Evolutionary conservation across 2,797 vertebrate species (phyloP).

Genomic region (Babyrousa celebensis): DNA sequence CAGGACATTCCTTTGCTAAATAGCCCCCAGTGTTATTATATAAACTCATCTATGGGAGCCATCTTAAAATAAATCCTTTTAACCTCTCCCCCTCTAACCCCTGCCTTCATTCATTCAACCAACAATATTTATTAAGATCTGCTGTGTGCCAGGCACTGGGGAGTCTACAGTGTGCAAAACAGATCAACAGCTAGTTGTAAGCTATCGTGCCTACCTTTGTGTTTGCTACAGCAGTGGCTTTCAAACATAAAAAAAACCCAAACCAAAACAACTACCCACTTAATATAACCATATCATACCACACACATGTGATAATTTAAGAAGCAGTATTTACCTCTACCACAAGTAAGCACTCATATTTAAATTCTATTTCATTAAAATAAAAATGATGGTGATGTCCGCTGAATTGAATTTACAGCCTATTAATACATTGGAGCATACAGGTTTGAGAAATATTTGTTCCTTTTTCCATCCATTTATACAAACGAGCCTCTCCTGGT

Average conservation of each 20-base stretch:
- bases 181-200: background rate
- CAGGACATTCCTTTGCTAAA: background rate
- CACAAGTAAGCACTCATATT: background rate
- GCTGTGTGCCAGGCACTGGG: background rate
- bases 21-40: background rate
- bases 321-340: slow-evolving; percentile 20
- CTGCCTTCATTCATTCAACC: background rate
- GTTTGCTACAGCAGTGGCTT: background rate
- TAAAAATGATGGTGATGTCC: background rate
- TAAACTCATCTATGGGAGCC: background rate
- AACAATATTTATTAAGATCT: background rate
- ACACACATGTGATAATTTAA: background rate
- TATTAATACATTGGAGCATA: background rate
- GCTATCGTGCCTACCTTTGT: background rate
- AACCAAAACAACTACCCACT: background rate
- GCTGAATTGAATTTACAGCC: background rate
- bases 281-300: background rate
- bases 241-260: background rate
- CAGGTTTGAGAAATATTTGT: background rate
- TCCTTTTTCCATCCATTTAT: background rate
- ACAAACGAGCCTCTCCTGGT: background rate
- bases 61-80: slow-evolving; percentile 16
- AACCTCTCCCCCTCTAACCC: background rate
- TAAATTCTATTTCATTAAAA: slow-evolving; percentile 9
- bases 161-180: background rate